These are phyloP conservation scores for Sarcophilus harrisii DNA, from an alignment of 2,797 vertebrate species.

Conservation along the genomic window DNA sequence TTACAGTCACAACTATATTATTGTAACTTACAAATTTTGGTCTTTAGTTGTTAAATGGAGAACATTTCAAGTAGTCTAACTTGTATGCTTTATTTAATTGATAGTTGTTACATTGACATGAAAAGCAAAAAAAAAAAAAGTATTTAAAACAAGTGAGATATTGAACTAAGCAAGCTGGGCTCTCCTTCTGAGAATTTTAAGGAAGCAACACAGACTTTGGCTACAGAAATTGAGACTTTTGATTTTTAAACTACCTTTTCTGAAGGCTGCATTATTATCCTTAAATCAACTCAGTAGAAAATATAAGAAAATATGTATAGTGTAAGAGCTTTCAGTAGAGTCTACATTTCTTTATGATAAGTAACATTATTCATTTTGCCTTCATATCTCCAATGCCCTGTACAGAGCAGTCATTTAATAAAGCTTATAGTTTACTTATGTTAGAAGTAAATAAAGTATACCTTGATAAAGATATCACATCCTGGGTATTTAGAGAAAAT, in stretches of 20 bases:
- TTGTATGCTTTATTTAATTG: slow-evolving; percentile 2
- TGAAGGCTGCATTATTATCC: background rate
- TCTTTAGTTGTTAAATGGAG: slow-evolving; percentile 1
- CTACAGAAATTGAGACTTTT: background rate
- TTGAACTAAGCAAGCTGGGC: background rate
- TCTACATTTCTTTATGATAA: background rate
- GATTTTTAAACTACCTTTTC: background rate
- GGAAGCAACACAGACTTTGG: background rate
- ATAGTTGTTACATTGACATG: background rate
- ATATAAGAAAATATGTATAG: background rate
- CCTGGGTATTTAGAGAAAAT: background rate
- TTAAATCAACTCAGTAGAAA: background rate
- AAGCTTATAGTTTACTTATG: background rate
- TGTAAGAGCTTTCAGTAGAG: background rate
- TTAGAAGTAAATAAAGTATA: background rate
- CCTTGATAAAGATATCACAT: background rate
- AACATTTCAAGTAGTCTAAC: background rate
- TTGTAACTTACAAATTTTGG: background rate
- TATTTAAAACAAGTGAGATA: background rate
- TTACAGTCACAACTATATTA: background rate
- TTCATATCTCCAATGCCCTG: background rate
- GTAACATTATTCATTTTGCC: background rate
- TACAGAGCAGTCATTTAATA: background rate
- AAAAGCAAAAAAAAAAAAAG: background rate
- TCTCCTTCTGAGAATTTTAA: background rate